Percentiles rank a stretch among this genome's conserved stretches.
phyloP scores from a whole-genome alignment of 2,797 vertebrate species.

The Acrossocheilus wenchowensis region DNA sequence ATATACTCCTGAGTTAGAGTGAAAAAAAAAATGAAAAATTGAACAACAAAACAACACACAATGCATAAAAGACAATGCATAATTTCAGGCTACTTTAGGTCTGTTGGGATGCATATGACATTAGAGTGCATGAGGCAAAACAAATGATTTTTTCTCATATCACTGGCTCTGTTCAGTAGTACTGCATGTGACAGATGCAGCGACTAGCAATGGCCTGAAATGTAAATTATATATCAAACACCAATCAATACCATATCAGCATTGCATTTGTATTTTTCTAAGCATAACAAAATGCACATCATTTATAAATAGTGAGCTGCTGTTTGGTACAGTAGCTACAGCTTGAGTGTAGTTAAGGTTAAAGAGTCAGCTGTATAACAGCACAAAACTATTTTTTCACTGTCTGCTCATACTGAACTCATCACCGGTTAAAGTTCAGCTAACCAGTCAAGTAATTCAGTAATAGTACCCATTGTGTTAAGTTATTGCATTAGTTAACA shows the following conservation, averaged over 20 bases:
- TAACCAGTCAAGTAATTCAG: background rate
- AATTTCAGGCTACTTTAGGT: conserved; percentile 34
- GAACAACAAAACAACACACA: conserved; percentile 4
- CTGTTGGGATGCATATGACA: conserved; percentile 36
- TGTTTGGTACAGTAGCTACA: background rate
- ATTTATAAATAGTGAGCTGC: background rate
- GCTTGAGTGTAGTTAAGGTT: background rate
- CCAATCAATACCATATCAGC: background rate
- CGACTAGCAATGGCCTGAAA: background rate
- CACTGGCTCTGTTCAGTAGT: conserved; percentile 16
- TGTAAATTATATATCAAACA: conserved; percentile 1
- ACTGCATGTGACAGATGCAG: conserved; percentile 9
- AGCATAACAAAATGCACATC: background rate
- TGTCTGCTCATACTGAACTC: background rate
- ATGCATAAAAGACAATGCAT: conserved; percentile 37
- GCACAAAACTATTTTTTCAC: background rate
- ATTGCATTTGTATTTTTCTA: background rate
- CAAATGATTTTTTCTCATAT: conserved; percentile 35
- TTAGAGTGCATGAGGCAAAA: conserved; percentile 34
- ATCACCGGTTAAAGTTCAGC: background rate
- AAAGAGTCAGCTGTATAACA: background rate
- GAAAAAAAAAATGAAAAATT: background rate
- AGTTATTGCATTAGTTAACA: background rate
- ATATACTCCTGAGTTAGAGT: background rate
- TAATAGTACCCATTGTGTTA: background rate